phyloP scores from a whole-genome alignment of 2,113 vertebrate species.

The Propithecus coquereli region DNA sequence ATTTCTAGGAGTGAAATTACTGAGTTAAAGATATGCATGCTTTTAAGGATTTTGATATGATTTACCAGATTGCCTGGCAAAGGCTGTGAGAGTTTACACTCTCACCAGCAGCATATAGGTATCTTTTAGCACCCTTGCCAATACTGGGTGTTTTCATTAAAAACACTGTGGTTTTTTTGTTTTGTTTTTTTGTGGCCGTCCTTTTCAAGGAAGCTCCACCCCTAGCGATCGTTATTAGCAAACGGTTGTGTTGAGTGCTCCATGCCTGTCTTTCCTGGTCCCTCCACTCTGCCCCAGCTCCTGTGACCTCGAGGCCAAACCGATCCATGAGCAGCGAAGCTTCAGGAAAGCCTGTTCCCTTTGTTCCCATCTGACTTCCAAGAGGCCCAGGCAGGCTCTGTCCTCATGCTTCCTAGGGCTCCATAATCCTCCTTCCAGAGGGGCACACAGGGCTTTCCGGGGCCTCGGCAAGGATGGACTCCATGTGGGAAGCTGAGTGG shows the following conservation, averaged over 20 bases:
- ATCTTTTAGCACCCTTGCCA: not conserved
- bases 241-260: not conserved
- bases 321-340: not conserved
- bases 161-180: not conserved
- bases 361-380: not conserved
- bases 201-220: not conserved
- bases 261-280: not conserved
- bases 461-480: not conserved
- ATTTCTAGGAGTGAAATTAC: constrained; percentile 27
- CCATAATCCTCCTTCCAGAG: not conserved
- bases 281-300: not conserved
- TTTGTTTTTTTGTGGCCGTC: not conserved
- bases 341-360: not conserved
- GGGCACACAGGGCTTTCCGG: not conserved
- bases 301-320: not conserved
- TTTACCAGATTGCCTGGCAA: not conserved
- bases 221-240: not conserved
- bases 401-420: not conserved
- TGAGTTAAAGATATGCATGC: not conserved
- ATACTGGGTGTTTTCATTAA: not conserved
- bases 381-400: not conserved
- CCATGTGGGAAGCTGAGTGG: not conserved
- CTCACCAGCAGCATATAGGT: not conserved
- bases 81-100: not conserved
- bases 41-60: not conserved